Evolutionary conservation across 2,113 vertebrate genomes (phyloP).

Genomic region (Balaeniceps rex): DNA sequence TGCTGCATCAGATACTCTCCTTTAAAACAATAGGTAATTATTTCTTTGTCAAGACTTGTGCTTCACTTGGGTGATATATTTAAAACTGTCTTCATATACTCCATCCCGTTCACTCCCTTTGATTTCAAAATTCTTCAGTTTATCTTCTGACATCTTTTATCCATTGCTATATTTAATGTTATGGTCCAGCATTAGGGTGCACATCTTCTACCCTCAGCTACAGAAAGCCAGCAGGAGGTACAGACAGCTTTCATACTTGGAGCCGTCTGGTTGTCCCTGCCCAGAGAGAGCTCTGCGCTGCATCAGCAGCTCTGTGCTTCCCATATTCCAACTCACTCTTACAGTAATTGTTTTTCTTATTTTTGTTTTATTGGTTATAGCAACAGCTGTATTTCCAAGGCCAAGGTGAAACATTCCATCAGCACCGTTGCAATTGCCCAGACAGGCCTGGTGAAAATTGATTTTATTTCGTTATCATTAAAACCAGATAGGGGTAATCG

Average conservation of each 20-base stretch:
- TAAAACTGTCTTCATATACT: not conserved
- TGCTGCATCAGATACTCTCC: not conserved
- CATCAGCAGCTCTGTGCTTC: not conserved
- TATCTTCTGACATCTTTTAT: not conserved
- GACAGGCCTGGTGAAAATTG: not conserved
- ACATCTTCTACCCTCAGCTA: not conserved
- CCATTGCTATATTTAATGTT: not conserved
- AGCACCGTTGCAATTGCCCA: not conserved
- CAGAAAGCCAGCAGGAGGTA: not conserved
- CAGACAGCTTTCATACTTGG: not conserved
- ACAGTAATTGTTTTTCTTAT: not conserved
- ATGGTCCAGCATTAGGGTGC: not conserved
- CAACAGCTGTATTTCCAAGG: not conserved
- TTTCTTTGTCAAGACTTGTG: not conserved
- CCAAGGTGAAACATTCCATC: not conserved
- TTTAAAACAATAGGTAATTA: not conserved
- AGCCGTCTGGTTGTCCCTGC: not conserved
- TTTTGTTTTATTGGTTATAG: not conserved
- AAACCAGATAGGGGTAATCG: not conserved
- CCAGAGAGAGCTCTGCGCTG: not conserved
- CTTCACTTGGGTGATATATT: not conserved
- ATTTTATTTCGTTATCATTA: constrained; percentile 2
- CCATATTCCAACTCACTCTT: not conserved
- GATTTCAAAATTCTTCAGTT: not conserved
- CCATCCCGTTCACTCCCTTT: not conserved